Conservation (phyloP, 2,888 invertebrate species). For the Pyralis farinalis region DNA sequence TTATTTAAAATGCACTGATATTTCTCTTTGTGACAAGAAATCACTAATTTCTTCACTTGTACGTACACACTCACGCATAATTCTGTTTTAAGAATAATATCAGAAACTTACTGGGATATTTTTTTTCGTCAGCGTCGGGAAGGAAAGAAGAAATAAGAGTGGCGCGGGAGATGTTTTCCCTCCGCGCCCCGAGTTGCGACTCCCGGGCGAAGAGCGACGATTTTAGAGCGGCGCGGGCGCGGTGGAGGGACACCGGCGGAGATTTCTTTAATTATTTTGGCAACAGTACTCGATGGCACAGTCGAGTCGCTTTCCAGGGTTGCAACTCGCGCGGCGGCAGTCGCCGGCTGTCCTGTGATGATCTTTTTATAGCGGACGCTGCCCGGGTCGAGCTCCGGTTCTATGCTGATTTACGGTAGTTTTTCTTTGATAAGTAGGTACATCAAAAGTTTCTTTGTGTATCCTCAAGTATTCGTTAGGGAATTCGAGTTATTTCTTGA, state of each 20-base stretch:
- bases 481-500: too few species aligned
- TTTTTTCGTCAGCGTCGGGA: constrained; percentile 78
- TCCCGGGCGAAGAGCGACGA: constrained; percentile 81
- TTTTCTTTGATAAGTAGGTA: constrained; percentile 18
- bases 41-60: constrained; percentile 59
- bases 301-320: constrained; percentile 80
- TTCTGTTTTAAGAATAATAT: constrained; percentile 46
- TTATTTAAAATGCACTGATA: constrained; percentile 57
- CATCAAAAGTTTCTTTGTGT: too few species aligned
- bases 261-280: constrained; percentile 91
- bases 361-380: constrained; percentile 80
- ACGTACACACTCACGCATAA: constrained; percentile 51
- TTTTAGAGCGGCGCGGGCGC: constrained; percentile 83
- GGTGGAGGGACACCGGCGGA: constrained; percentile 82
- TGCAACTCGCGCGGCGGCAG: constrained; percentile 74
- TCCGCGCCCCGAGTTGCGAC: constrained; percentile 79
- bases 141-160: constrained; percentile 81
- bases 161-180: constrained; percentile 81
- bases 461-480: too few species aligned
- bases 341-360: constrained; percentile 70
- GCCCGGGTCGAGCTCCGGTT: constrained; percentile 72
- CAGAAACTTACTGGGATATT: constrained; percentile 72
- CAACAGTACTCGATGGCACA: constrained; percentile 83
- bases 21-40: constrained; percentile 36
- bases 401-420: constrained; percentile 45